These are phyloP conservation scores for Drosophila serrata DNA, from an alignment of 1,140 invertebrate genomes.

Conservation along the genomic window DNA sequence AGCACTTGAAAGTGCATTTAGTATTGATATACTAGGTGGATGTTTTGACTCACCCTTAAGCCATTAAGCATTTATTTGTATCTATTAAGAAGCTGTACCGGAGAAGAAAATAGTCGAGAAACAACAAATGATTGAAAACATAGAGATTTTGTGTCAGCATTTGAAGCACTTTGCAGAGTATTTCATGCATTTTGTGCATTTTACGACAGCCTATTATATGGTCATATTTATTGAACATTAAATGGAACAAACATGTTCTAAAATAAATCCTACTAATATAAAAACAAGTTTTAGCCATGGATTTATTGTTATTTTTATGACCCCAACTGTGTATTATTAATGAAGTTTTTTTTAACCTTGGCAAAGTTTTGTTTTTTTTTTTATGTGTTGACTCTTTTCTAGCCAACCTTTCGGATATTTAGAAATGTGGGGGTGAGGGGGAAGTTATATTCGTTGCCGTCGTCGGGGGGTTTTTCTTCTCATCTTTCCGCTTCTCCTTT, in stretches of 20 bases:
- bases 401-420: neutral
- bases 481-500: slow-evolving; percentile 1
- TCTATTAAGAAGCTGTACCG: too few species aligned
- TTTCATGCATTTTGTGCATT: neutral
- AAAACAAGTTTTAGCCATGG: neutral
- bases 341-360: slow-evolving; percentile 37
- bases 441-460: neutral
- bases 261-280: too few species aligned
- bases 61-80: too few species aligned
- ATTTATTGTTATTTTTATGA: neutral
- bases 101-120: too few species aligned
- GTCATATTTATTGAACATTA: too few species aligned
- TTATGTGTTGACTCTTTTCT: neutral
- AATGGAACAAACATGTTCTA: neutral
- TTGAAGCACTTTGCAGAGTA: neutral
- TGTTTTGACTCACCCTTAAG: neutral
- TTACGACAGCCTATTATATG: too few species aligned
- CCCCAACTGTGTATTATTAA: slow-evolving; percentile 22
- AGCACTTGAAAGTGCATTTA: neutral
- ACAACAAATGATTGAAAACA: neutral
- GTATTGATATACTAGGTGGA: neutral
- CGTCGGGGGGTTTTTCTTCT: slow-evolving; percentile 6
- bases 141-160: neutral
- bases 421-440: slow-evolving; percentile 1
- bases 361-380: slow-evolving; percentile 9